phyloP scores from a whole-genome alignment of 2,113 vertebrate species.

The Hemibagrus wyckioides region DNA sequence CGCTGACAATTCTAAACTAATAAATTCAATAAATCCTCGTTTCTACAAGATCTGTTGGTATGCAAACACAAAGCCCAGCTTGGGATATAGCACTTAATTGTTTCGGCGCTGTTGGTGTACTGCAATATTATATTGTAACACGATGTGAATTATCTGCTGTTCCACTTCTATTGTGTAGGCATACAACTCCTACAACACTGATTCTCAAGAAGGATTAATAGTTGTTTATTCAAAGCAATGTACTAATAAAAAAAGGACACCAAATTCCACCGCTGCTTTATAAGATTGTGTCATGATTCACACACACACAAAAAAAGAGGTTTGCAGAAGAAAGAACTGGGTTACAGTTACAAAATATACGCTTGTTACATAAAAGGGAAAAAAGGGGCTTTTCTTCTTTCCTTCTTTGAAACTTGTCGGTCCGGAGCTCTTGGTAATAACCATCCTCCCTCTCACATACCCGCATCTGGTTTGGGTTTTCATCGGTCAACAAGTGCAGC shows the following conservation, averaged over 20 bases:
- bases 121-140: not conserved
- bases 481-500: constrained; percentile 56
- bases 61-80: not conserved
- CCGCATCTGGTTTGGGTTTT: constrained; percentile 70
- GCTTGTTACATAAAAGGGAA: constrained; percentile 49
- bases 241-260: not conserved
- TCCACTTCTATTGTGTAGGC: constrained; percentile 4
- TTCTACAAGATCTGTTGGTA: not conserved
- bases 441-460: constrained; percentile 48
- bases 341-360: constrained; percentile 60
- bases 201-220: not conserved
- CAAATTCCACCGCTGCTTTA: not conserved
- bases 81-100: not conserved
- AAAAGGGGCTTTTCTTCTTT: constrained; percentile 50
- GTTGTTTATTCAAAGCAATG: not conserved
- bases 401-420: constrained; percentile 40
- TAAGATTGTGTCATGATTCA: too few species aligned
- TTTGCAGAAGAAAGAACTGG: constrained; percentile 66
- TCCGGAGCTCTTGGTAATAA: constrained; percentile 20
- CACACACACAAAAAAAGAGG: constrained; percentile 51
- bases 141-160: not conserved
- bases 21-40: not conserved
- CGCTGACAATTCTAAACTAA: not conserved
- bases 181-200: not conserved
- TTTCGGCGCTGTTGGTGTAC: not conserved